These are phyloP conservation scores for Cecidostiba fungosa DNA, from an alignment of 2,888 invertebrate species.

Conservation along the genomic window DNA sequence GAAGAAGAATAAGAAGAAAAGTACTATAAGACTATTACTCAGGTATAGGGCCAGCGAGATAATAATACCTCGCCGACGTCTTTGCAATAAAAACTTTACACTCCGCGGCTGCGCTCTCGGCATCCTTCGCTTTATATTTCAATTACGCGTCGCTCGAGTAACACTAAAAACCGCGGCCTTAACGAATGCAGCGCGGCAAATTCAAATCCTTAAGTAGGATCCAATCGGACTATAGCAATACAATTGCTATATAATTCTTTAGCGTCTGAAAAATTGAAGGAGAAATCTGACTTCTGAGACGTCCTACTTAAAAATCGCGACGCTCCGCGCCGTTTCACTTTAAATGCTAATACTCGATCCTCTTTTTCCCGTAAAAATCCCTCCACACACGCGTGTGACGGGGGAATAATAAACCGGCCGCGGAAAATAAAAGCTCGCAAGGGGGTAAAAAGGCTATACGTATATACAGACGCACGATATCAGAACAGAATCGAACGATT, in stretches of 20 bases:
- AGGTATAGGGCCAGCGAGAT: neutral
- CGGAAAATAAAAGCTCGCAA: neutral
- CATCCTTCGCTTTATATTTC: conserved; percentile 41
- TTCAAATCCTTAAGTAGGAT: conserved; percentile 40
- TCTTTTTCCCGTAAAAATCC: neutral
- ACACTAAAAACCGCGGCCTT: conserved; percentile 9
- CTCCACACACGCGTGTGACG: neutral
- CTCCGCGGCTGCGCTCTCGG: neutral
- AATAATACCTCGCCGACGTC: neutral
- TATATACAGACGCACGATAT: neutral
- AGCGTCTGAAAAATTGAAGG: conserved; percentile 35
- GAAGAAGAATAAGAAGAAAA: neutral
- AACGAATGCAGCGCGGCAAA: conserved; percentile 20
- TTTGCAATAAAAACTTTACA: conserved; percentile 39
- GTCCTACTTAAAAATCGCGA: neutral
- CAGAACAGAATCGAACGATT: conserved; percentile 18
- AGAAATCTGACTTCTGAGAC: neutral
- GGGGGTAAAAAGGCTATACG: neutral
- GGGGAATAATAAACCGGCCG: neutral
- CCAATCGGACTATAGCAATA: conserved; percentile 20
- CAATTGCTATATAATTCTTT: neutral
- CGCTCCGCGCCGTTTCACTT: conserved; percentile 16
- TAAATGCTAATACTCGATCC: conserved; percentile 47
- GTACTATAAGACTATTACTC: neutral
- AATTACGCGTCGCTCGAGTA: conserved; percentile 38